These are phyloP conservation scores for Drosophila tsacasi DNA, from an alignment of 1,140 invertebrate genomes.

Conservation along the genomic window DNA sequence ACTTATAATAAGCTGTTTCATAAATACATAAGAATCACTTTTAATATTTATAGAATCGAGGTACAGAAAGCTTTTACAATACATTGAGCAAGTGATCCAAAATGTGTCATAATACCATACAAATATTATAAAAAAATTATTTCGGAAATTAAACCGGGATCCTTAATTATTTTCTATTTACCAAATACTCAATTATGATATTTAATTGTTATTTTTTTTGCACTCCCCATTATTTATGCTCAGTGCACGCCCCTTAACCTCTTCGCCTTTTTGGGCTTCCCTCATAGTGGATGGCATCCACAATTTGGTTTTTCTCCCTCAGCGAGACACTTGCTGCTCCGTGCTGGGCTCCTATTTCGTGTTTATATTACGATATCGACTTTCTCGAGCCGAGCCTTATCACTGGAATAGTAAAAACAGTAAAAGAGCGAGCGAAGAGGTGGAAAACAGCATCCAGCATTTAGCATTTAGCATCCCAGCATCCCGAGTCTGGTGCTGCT, in stretches of 20 bases:
- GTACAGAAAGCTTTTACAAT: not conserved
- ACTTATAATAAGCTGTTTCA: too few species aligned
- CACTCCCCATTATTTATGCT: not conserved
- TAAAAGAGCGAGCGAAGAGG: not conserved
- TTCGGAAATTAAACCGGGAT: too few species aligned
- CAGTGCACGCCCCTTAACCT: conserved; percentile 13
- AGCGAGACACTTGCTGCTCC: conserved; percentile 37
- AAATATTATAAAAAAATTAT: too few species aligned
- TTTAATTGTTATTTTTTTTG: not conserved
- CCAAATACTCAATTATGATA: not conserved
- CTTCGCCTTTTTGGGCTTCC: conserved; percentile 19
- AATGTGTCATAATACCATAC: too few species aligned
- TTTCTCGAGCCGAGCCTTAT: conserved; percentile 63
- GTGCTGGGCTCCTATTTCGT: conserved; percentile 76
- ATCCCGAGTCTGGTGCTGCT: not conserved
- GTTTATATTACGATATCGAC: conserved; percentile 84
- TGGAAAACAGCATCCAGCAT: conserved; percentile 9
- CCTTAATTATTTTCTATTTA: not conserved
- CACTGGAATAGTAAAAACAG: conserved; percentile 40
- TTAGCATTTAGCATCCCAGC: not conserved
- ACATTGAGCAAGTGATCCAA: too few species aligned
- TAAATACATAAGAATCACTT: not conserved
- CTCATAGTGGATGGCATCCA: conserved; percentile 48
- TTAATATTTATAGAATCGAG: not conserved
- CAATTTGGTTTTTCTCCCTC: conserved; percentile 46